Percentiles rank a stretch among this genome's conserved stretches.
These are phyloP conservation scores for Lithophane semibrunnea DNA, from an alignment of 2,888 invertebrate species.

Conservation along the genomic window DNA sequence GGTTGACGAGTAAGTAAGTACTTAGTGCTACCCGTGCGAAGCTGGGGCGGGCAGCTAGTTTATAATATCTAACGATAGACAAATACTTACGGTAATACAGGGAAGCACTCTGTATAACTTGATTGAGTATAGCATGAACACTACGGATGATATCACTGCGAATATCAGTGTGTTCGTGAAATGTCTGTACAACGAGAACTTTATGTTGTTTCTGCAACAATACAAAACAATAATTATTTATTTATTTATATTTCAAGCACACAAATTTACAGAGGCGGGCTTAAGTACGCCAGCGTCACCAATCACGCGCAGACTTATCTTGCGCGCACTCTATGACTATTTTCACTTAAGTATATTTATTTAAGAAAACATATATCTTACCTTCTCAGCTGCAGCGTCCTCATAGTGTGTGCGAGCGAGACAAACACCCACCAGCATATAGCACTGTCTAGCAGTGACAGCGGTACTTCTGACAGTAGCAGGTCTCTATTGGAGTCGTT, in stretches of 20 bases:
- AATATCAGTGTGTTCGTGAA: conserved; percentile 98
- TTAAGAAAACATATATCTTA: conserved; percentile 68
- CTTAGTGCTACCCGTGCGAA: too few relatives aligned
- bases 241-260: not conserved
- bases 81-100: conserved; percentile 93
- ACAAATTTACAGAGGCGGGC: too few relatives aligned
- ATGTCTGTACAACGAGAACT: conserved; percentile 96
- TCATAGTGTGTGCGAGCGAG: conserved; percentile 96
- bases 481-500: conserved; percentile 81
- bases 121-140: conserved; percentile 98
- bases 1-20: too few relatives aligned
- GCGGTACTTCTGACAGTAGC: conserved; percentile 95
- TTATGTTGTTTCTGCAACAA: conserved; percentile 95
- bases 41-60: too few relatives aligned
- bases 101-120: conserved; percentile 93
- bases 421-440: conserved; percentile 99
- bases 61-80: not conserved
- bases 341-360: too few relatives aligned
- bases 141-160: conserved; percentile 96
- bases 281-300: too few relatives aligned
- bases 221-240: not conserved
- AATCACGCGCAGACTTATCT: too few relatives aligned
- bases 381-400: conserved; percentile 96
- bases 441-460: conserved; percentile 95
- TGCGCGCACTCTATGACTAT: too few relatives aligned